These are phyloP conservation scores for Pontoporia blainvillei DNA, from an alignment of 2,113 vertebrate species.

Conservation along the genomic window DNA sequence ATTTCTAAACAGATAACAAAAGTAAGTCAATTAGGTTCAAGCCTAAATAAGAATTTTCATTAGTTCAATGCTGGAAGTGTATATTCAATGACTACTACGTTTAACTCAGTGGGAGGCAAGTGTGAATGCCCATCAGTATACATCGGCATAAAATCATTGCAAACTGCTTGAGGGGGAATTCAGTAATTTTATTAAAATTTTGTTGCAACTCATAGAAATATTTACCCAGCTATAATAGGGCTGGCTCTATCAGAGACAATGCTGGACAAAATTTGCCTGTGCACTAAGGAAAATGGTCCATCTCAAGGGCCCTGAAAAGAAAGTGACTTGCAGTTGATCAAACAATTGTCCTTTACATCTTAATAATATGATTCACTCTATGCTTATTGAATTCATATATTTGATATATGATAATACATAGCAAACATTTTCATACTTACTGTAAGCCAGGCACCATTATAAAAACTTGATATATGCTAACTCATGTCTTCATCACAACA, in stretches of 20 bases:
- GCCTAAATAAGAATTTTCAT: neutral
- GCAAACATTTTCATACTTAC: neutral
- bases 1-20: slow-evolving; percentile 23
- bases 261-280: neutral
- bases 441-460: neutral
- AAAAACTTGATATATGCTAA: neutral
- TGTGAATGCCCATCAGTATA: neutral
- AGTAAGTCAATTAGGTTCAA: neutral
- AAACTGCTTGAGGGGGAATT: neutral
- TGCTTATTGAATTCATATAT: neutral
- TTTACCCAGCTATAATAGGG: neutral
- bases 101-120: neutral
- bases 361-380: neutral
- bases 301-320: neutral
- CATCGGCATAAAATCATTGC: neutral
- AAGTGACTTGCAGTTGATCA: slow-evolving; percentile 2
- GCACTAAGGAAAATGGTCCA: neutral
- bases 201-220: neutral
- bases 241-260: neutral
- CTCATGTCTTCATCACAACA: neutral
- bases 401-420: neutral
- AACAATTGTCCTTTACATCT: neutral
- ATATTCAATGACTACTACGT: neutral
- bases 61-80: neutral
- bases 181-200: slow-evolving; percentile 30